Conservation (phyloP, 2,888 invertebrate species). For the Pheosia tremula region DNA sequence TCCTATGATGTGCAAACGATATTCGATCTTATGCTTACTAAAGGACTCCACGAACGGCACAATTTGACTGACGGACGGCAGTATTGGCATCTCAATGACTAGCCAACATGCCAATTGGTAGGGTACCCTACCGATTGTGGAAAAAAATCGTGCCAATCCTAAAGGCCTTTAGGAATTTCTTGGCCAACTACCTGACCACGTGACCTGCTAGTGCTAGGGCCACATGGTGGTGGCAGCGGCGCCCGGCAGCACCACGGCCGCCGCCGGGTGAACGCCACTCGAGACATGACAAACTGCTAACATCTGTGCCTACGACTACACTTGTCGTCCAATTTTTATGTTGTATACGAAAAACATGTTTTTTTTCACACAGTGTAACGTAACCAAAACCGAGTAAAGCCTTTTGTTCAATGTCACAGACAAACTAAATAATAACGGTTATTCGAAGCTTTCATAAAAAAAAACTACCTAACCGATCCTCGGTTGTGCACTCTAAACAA, state of each 20-base stretch:
- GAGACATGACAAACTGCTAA: slow-evolving; percentile 58
- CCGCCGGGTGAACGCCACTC: slow-evolving; percentile 60
- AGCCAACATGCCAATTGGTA: too few species aligned
- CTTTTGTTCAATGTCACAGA: slow-evolving; percentile 6
- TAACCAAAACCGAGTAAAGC: slow-evolving; percentile 14
- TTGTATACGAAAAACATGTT: slow-evolving; percentile 45
- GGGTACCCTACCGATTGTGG: too few species aligned
- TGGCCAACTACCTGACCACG: slow-evolving; percentile 60
- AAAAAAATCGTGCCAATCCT: neutral
- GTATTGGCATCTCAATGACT: too few species aligned
- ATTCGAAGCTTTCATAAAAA: slow-evolving; percentile 5
- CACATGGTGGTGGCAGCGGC: slow-evolving; percentile 57
- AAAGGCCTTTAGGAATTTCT: neutral
- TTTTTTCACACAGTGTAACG: slow-evolving; percentile 25
- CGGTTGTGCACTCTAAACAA: slow-evolving; percentile 5
- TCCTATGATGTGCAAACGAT: too few species aligned
- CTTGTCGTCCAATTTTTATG: slow-evolving; percentile 45
- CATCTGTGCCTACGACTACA: slow-evolving; percentile 60
- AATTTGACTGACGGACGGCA: too few species aligned
- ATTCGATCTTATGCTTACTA: too few species aligned
- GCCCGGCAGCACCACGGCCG: slow-evolving; percentile 49
- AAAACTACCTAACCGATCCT: slow-evolving; percentile 4
- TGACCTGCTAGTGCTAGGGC: slow-evolving; percentile 55
- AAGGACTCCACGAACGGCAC: too few species aligned
- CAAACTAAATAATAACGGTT: slow-evolving; percentile 11